These are phyloP conservation scores for Chiridota heheva DNA, from an alignment of 35 echinoderm and acorn worm species.

Conservation along the genomic window DNA sequence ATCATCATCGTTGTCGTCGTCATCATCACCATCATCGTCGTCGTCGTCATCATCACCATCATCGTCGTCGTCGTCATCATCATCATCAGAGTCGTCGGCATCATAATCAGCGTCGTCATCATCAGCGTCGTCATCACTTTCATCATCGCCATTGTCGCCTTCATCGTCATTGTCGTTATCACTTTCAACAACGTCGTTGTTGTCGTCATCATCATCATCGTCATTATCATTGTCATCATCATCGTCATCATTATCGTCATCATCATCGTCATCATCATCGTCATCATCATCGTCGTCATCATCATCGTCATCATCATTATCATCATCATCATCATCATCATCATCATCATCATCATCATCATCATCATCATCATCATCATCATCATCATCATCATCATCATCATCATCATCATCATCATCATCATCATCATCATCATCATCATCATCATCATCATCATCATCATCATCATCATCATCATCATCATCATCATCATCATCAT, in stretches of 20 bases:
- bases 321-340: conserved; percentile 13
- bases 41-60: neutral
- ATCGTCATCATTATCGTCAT: neutral
- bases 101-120: too few species aligned
- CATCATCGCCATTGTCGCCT: too few species aligned
- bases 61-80: too few species aligned
- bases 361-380: neutral
- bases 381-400: conserved; percentile 22
- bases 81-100: neutral
- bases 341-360: conserved; percentile 12
- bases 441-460: neutral
- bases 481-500: conserved; percentile 9
- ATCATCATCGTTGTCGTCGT: neutral
- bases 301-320: neutral
- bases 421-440: neutral
- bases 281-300: conserved; percentile 24
- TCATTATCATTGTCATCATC: conserved; percentile 21
- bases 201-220: conserved; percentile 17
- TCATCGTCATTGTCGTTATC: neutral
- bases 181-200: neutral
- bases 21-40: neutral
- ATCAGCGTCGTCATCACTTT: too few species aligned
- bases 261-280: neutral
- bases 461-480: neutral
- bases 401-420: neutral